Evolutionary conservation across 2,888 invertebrate species (phyloP).

Genomic region (Mantis religiosa): DNA sequence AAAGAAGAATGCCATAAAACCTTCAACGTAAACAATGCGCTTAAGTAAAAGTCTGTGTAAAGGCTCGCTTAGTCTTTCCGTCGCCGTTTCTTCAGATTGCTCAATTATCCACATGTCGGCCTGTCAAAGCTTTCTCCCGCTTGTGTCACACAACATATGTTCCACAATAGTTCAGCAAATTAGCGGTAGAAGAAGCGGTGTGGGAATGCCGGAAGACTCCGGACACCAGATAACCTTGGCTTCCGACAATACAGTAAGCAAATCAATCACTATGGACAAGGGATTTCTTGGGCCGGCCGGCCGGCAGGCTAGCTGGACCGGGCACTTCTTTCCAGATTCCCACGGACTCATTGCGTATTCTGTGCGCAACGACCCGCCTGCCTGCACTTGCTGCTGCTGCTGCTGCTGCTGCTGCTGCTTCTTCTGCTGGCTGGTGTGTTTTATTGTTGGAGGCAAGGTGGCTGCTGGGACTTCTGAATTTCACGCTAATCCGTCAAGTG

Average conservation of each 20-base stretch:
- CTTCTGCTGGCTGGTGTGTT: not conserved
- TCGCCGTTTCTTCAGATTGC: not conserved
- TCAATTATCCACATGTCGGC: no score
- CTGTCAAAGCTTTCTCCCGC: not conserved
- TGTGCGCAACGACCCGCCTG: not conserved
- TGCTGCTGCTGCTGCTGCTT: not conserved
- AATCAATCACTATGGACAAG: not conserved
- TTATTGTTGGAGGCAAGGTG: not conserved
- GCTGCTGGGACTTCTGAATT: not conserved
- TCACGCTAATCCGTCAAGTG: not conserved
- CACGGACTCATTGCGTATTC: slow-evolving; percentile 1
- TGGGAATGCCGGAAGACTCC: not conserved
- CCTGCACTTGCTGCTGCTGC: not conserved
- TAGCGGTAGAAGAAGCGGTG: not conserved
- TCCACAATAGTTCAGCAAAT: not conserved
- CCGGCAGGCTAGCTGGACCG: not conserved
- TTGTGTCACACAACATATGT: not conserved
- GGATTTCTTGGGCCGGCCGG: not conserved
- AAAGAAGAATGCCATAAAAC: no score
- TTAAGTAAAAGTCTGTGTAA: no score
- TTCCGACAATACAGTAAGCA: not conserved
- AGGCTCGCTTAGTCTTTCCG: no score
- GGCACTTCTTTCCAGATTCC: not conserved
- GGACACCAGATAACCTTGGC: not conserved
- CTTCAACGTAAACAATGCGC: no score